These are phyloP conservation scores for Seriola aureovittata DNA, from an alignment of 2,113 vertebrate species.

Conservation along the genomic window DNA sequence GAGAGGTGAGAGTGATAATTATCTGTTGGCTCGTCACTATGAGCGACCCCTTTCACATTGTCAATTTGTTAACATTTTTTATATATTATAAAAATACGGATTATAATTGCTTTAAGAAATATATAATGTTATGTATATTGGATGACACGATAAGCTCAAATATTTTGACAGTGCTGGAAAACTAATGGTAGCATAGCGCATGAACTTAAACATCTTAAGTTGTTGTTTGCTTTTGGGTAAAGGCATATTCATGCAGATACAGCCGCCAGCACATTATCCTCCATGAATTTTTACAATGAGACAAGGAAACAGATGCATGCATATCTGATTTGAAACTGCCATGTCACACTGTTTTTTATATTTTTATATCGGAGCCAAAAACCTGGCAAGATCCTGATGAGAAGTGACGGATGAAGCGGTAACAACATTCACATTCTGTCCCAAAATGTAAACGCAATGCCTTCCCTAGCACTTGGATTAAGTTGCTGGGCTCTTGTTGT, in stretches of 20 bases:
- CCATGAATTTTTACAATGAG: not conserved
- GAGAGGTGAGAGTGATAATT: too few species aligned
- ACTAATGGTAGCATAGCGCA: not conserved
- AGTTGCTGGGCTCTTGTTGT: slow-evolving; percentile 36
- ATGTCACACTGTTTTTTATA: not conserved
- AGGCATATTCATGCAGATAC: not conserved
- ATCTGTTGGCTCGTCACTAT: too few species aligned
- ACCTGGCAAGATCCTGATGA: not conserved
- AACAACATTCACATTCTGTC: not conserved
- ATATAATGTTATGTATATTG: too few species aligned
- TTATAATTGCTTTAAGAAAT: too few species aligned
- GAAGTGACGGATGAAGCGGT: not conserved
- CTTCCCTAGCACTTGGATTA: slow-evolving; percentile 43
- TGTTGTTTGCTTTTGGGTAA: not conserved
- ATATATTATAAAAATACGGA: too few species aligned
- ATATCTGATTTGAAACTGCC: not conserved
- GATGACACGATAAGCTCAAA: not conserved
- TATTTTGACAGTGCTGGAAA: not conserved
- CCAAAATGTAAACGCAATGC: slow-evolving; percentile 19
- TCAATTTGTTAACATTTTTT: too few species aligned
- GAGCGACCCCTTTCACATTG: too few species aligned
- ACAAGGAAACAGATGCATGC: not conserved
- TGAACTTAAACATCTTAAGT: not conserved
- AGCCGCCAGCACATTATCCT: not conserved
- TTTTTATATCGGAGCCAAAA: not conserved